phyloP scores from a whole-genome alignment of 2,888 invertebrate genomes.

The Pseudeuparius sepicola region DNA sequence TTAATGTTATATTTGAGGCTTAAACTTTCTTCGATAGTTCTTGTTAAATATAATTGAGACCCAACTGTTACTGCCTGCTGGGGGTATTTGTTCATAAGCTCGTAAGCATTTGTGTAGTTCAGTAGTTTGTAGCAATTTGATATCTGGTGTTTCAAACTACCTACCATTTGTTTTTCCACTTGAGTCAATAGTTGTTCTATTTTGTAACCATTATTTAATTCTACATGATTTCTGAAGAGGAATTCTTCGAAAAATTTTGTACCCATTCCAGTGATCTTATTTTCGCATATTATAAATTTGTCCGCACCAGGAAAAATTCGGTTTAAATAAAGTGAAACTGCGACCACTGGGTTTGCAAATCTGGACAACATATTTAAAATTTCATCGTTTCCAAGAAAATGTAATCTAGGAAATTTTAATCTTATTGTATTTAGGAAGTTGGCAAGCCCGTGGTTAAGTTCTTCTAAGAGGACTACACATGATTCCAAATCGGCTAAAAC shows the following conservation, averaged over 20 bases:
- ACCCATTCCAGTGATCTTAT: slow-evolving; percentile 61
- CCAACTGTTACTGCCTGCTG: no score
- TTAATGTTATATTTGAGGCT: slow-evolving; percentile 25
- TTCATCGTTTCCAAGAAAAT: slow-evolving; percentile 81
- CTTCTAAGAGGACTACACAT: slow-evolving; percentile 57
- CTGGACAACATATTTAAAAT: slow-evolving; percentile 77
- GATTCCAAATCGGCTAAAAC: slow-evolving; percentile 56
- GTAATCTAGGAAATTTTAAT: slow-evolving; percentile 70
- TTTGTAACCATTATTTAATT: slow-evolving; percentile 39
- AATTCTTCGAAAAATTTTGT: slow-evolving; percentile 64
- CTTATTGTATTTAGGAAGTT: slow-evolving; percentile 72
- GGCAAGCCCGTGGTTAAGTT: slow-evolving; percentile 67
- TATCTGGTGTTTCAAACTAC: slow-evolving; percentile 30
- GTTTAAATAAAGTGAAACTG: slow-evolving; percentile 61
- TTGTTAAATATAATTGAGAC: no score
- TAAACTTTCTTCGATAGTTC: no score
- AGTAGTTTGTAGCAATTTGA: slow-evolving; percentile 23
- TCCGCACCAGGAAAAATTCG: slow-evolving; percentile 76
- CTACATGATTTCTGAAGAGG: slow-evolving; percentile 48
- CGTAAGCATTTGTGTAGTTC: slow-evolving; percentile 16
- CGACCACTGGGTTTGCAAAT: slow-evolving; percentile 47
- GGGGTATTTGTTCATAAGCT: slow-evolving; percentile 20
- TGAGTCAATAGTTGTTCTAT: slow-evolving; percentile 64
- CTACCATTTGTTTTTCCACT: slow-evolving; percentile 70
- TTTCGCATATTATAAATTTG: slow-evolving; percentile 53